Evolutionary conservation across 2,797 vertebrate genomes (phyloP).

Genomic region (Hirundo rustica): DNA sequence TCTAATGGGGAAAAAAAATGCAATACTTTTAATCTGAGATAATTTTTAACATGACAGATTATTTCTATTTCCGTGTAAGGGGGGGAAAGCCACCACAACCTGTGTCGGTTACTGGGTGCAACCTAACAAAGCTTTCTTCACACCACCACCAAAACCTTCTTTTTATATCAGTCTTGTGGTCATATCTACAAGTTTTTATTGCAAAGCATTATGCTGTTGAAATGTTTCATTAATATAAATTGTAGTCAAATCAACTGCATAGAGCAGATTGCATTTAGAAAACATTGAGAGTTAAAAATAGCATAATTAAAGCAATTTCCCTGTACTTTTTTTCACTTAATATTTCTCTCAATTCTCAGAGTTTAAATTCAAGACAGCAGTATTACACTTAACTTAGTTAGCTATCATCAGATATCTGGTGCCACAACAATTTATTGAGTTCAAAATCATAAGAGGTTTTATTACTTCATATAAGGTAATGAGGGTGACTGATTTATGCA

Average conservation of each 20-base stretch:
- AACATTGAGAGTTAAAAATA: neutral
- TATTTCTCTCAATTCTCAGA: neutral
- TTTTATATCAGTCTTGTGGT: neutral
- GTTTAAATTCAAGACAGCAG: neutral
- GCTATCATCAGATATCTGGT: neutral
- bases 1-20: neutral
- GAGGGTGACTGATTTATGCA: neutral
- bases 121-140: neutral
- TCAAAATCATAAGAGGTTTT: neutral
- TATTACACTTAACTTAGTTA: neutral
- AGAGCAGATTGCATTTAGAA: neutral
- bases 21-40: neutral
- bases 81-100: rapidly evolving
- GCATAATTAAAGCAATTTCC: neutral
- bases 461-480: neutral
- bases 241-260: neutral
- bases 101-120: neutral
- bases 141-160: neutral
- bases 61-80: neutral
- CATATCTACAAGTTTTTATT: neutral
- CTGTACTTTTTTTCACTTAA: neutral
- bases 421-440: neutral
- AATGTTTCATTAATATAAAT: neutral
- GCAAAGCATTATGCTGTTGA: neutral
- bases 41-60: neutral